Conservation (phyloP, 2,888 invertebrate genomes). For the Trissonchulus latispiculum region DNA sequence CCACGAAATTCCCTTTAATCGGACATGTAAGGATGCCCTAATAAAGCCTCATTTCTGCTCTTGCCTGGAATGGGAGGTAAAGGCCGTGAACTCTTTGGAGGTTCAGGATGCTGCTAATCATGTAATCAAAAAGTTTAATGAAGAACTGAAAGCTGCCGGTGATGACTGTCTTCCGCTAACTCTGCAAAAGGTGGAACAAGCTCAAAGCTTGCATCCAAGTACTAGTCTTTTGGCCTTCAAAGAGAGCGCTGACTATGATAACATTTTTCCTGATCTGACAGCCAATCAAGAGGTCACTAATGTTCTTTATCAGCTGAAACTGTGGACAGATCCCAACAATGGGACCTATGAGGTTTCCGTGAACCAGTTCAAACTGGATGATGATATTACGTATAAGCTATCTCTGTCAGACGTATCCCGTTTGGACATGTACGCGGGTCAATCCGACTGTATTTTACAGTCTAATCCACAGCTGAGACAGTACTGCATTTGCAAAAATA, state of each 20-base stretch:
- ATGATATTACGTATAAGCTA: slow-evolving; percentile 24
- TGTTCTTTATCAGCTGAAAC: slow-evolving; percentile 34
- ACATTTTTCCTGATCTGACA: slow-evolving; percentile 13
- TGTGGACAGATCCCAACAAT: slow-evolving; percentile 36
- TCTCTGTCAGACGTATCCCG: slow-evolving; percentile 37
- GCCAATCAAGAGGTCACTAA: slow-evolving; percentile 26
- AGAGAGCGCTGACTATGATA: slow-evolving; percentile 32
- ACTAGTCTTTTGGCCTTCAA: slow-evolving; percentile 30
- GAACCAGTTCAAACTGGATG: slow-evolving; percentile 20
- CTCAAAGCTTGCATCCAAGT: slow-evolving; percentile 31
- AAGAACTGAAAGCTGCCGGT: slow-evolving; percentile 25
- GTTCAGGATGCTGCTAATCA: slow-evolving; percentile 29
- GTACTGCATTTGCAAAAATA: slow-evolving; percentile 12
- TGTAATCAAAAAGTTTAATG: slow-evolving; percentile 32
- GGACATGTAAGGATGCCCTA: slow-evolving; percentile 19
- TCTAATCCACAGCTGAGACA: slow-evolving; percentile 6
- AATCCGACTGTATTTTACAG: slow-evolving; percentile 35
- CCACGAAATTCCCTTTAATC: slow-evolving; percentile 19
- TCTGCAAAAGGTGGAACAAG: slow-evolving; percentile 33
- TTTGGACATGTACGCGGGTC: slow-evolving; percentile 37
- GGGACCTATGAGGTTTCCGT: slow-evolving; percentile 40
- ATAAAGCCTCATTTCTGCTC: slow-evolving; percentile 25
- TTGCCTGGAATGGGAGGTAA: slow-evolving; percentile 18
- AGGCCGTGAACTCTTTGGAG: slow-evolving; percentile 23
- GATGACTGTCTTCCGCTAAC: neutral